Evolutionary conservation across 1,140 invertebrate species (phyloP).

Genomic region (Adelges cooleyi): DNA sequence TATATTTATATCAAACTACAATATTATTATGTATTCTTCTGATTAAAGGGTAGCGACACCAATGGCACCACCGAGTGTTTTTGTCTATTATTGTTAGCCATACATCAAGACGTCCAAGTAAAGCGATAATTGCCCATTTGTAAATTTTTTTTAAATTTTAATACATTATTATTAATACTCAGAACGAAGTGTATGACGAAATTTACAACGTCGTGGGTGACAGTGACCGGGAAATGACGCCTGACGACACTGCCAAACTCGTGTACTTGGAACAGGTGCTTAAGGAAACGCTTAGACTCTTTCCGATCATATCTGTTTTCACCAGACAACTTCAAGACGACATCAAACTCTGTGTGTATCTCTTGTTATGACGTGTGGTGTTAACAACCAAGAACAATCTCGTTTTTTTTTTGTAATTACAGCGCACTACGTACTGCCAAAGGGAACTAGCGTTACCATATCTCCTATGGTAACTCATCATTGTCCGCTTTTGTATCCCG

Average conservation of each 20-base stretch:
- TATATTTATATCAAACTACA: neutral
- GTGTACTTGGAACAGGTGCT: constrained; percentile 30
- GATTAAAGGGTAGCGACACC: constrained; percentile 59
- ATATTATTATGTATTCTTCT: neutral
- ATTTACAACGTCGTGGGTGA: constrained; percentile 43
- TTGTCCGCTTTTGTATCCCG: constrained; percentile 34
- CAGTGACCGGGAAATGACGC: constrained; percentile 39
- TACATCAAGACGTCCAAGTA: constrained; percentile 46
- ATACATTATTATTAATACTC: constrained; percentile 30
- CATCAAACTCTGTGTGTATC: constrained; percentile 36
- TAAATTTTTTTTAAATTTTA: no score
- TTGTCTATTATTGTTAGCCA: constrained; percentile 43
- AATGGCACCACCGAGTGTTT: constrained; percentile 40
- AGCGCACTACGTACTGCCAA: neutral
- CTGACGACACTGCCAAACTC: constrained; percentile 42
- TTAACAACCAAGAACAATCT: no score
- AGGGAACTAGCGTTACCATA: neutral
- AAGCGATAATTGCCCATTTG: neutral
- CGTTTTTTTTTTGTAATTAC: neutral
- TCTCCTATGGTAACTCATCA: constrained; percentile 13
- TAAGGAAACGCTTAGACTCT: constrained; percentile 31
- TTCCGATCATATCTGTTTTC: constrained; percentile 49
- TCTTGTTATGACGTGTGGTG: no score
- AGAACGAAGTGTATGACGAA: constrained; percentile 39
- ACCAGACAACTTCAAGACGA: constrained; percentile 45